Conservation (phyloP, 2,113 vertebrate genomes). For the Engraulis encrasicolus region DNA sequence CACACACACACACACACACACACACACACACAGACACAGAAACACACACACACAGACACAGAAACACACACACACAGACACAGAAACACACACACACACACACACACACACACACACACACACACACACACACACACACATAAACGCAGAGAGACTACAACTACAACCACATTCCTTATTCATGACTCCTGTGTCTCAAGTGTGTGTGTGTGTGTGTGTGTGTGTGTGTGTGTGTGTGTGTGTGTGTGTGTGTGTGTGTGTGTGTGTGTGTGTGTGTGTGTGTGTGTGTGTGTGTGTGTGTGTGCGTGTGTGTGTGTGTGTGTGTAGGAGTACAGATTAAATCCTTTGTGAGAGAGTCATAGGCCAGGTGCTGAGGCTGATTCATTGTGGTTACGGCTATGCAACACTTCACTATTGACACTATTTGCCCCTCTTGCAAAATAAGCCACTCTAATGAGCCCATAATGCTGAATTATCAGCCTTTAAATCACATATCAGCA, state of each 20-base stretch:
- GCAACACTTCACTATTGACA: neutral
- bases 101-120: too few relatives aligned
- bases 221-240: too few relatives aligned
- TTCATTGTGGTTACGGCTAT: neutral
- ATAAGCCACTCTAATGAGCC: neutral
- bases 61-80: neutral
- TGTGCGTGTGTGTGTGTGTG: neutral
- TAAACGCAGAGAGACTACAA: neutral
- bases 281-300: neutral
- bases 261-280: too few relatives aligned
- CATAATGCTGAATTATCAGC: neutral
- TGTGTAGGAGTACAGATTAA: neutral
- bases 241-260: too few relatives aligned
- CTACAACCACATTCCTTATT: neutral
- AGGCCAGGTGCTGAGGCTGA: neutral
- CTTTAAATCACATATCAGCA: neutral
- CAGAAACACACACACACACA: neutral
- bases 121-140: too few relatives aligned
- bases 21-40: too few relatives aligned
- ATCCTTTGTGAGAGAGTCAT: constrained; percentile 4
- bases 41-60: too few relatives aligned
- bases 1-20: too few relatives aligned
- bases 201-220: neutral
- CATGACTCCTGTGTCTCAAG: neutral
- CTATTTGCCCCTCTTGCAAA: too few relatives aligned